Percentiles rank a stretch among this genome's conserved stretches.
These are phyloP conservation scores for Thunnus thynnus DNA, from an alignment of 2,113 vertebrate species.

Conservation along the genomic window DNA sequence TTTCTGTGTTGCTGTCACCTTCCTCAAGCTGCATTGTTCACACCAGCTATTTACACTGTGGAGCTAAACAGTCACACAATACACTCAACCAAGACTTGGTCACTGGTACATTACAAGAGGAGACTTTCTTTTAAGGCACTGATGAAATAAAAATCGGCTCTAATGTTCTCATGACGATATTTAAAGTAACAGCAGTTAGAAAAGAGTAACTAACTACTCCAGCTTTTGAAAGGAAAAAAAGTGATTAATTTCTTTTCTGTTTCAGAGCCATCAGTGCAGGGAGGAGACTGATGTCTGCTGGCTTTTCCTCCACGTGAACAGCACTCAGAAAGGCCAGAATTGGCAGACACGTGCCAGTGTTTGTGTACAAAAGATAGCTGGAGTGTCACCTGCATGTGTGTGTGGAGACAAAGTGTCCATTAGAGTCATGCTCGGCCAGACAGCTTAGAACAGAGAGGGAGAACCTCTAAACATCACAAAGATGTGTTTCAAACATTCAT, in stretches of 20 bases:
- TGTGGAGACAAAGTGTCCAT: conserved; percentile 63
- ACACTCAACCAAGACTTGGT: background rate
- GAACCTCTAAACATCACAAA: background rate
- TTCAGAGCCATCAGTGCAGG: conserved; percentile 24
- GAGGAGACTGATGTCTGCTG: conserved; percentile 32
- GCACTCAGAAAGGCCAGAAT: conserved; percentile 34
- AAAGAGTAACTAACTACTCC: background rate
- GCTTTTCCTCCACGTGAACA: conserved; percentile 41
- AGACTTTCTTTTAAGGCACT: background rate
- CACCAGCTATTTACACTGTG: conserved; percentile 22
- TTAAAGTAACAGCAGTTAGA: background rate
- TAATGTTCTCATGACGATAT: background rate
- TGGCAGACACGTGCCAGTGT: conserved; percentile 52
- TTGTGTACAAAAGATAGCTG: conserved; percentile 67
- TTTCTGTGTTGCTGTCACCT: background rate
- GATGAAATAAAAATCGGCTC: conserved; percentile 5
- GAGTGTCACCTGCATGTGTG: conserved; percentile 58
- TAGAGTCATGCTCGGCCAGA: conserved; percentile 34
- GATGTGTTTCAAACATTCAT: background rate
- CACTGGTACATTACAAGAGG: no score
- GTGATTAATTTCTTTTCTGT: conserved; percentile 25
- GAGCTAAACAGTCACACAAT: background rate
- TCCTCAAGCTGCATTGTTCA: conserved; percentile 25
- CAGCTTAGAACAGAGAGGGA: conserved; percentile 1
- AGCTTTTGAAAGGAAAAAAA: conserved; percentile 23